Conservation (phyloP, 2,797 vertebrate species). For the Gadopsis marmoratus region DNA sequence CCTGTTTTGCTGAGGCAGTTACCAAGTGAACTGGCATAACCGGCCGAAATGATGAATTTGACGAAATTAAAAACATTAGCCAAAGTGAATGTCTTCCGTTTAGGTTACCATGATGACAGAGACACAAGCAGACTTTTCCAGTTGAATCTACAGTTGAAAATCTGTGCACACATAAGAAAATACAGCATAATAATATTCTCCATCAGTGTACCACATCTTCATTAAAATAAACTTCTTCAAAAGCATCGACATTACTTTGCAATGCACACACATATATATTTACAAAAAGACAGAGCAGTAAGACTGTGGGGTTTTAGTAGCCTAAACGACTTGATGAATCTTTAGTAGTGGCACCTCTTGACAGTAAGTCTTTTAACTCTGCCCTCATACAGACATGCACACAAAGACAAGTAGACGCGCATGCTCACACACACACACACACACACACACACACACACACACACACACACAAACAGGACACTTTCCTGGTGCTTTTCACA, state of each 20-base stretch:
- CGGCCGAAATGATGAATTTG: slow-evolving; percentile 32
- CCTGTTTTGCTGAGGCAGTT: slow-evolving; percentile 30
- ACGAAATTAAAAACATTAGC: slow-evolving; percentile 35
- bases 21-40: slow-evolving; percentile 30
- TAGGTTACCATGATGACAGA: slow-evolving; percentile 61
- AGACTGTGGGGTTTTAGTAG: slow-evolving; percentile 60
- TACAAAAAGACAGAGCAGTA: slow-evolving; percentile 71
- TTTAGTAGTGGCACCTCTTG: slow-evolving; percentile 78
- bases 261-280: slow-evolving; percentile 69
- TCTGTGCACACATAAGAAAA: slow-evolving; percentile 66
- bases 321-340: slow-evolving; percentile 58
- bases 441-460: slow-evolving; percentile 39
- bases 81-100: slow-evolving; percentile 38
- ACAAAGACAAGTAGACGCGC: slow-evolving; percentile 12
- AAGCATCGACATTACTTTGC: slow-evolving; percentile 68
- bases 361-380: slow-evolving; percentile 59
- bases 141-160: slow-evolving; percentile 54
- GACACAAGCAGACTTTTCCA: slow-evolving; percentile 56
- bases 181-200: slow-evolving; percentile 65
- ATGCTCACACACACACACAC: slow-evolving; percentile 12
- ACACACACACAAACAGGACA: slow-evolving; percentile 72
- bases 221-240: slow-evolving; percentile 64
- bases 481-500: slow-evolving; percentile 77
- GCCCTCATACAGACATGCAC: slow-evolving; percentile 59
- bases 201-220: slow-evolving; percentile 78